Evolutionary conservation across 2,113 vertebrate species (phyloP), one percentile per base, ranked within the genome.

Genomic region (Oceanites oceanicus): DNA sequence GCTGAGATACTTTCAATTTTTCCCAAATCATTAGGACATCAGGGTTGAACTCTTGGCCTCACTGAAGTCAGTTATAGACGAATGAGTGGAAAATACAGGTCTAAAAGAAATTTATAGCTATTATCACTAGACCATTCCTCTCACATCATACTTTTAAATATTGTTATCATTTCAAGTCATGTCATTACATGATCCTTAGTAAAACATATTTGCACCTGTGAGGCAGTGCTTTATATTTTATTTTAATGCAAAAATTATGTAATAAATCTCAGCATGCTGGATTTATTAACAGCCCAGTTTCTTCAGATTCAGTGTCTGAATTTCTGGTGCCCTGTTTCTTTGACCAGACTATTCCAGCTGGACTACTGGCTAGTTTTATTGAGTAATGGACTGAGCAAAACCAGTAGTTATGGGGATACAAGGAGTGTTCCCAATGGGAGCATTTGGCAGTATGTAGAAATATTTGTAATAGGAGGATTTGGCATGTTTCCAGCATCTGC

Each of bases 381-480:
- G 90, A 94, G 45, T 79, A 95, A 92, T 73, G 63, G 87, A 78
- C 88, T 86, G 85, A 96, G 93, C 93, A 96, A 96, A 97, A 93
- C 90, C 85, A 82, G 94, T 96, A 97, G 96, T 95, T 94, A 90
- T 50, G 74, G 85, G 58, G 80, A 96, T 94, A 91, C 71, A 82
- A 50, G 18, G 44, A 81, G 34, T 58, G 90, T 88, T 80, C 94
- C 93, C 94, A 56, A 76, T 66, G 93, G 92, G 71, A 96, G 32
- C 67, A 73, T 92, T 96, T 95, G 87, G 92, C 77, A 93, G 49
- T 70, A 49, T 53, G 75, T 88, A 58, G 92, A 94, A 96, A 90
- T 96, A 91, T 92, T 79, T 95, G 96, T 92, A 96, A 96, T 76
- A 93, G 85, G 87, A 95, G 84, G 58, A 96, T 76, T 16, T 93